Evolutionary conservation across 2,797 vertebrate genomes (phyloP), one percentile per base, ranked within the genome.

Genomic region (Pipistrellus nathusii): DNA sequence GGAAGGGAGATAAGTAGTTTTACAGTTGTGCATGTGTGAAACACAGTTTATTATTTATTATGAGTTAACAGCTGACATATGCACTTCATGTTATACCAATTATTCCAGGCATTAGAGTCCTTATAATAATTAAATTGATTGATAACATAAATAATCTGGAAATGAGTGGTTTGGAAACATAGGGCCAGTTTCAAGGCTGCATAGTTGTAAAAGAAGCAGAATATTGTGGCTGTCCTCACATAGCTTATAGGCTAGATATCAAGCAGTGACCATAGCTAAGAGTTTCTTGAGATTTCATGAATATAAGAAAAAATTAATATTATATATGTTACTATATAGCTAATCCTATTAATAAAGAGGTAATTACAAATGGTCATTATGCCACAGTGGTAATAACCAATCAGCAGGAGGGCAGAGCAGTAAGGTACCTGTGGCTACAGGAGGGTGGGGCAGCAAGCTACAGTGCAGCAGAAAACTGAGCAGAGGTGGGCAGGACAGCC

Each of bases 281-380:
- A 75, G 27, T 83, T 92, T 88, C 17, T 85, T 46, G 78, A 72
- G 18, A 64, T 38, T n/a, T 93, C 44, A 75, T 75, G 11, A 71
- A 76, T 78, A 55, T 66, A 78, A 75, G 20, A 69, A 59, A 85
- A 51, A 6, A 59, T 59, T 62, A 75, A 48, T 55, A 68, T 32
- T 68, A 80, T n/a, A n/a, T 57, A 20, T 1, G 3, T 84, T 87
- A 78, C 13, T 78, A 48, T 30, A 75, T 64, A 88, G 13, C 38
- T 81, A 72, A 48, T 59, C 10, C 57, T 59, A 59, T 59, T 59
- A 27, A 59, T 59, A 59, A 53, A 53, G 53, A 55, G 8, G 21
- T 55, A 23, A 23, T 23, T 23, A 20, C 20, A 55, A 55, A 55
- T 55, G 8, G 8, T 55, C 53, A 9, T 55, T 55, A 55, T 3